Base-by-base conservation (phyloP, 2,888 invertebrate species). In the Chrysina gloriosa region DNA sequence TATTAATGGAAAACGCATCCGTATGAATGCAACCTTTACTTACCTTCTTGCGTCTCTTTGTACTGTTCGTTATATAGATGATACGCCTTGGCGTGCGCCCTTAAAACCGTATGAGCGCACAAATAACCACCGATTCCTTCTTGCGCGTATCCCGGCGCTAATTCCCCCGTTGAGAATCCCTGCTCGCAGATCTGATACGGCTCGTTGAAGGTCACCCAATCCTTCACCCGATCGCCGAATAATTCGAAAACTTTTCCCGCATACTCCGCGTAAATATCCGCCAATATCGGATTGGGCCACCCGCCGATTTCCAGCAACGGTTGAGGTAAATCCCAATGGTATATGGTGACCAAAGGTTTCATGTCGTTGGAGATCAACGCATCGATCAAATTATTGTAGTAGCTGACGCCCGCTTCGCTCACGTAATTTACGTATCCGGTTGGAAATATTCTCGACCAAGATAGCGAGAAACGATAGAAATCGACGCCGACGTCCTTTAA, bases 241-340 rank as follows among this genome's bases (percentile, higher is more conserved):
- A 64, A 70, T 69, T 68, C 70, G 66, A 80, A 82, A 3, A 86
- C 80, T 29, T 89, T 82, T 74, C 83, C 82, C 0, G 90, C 89
- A 67, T 88, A 90, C 72, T 88, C 86, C 6, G 82, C 84, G 75
- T 89, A 91, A 78, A 87, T 88, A 34, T 88, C 86, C 0, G 85
- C 86, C 52, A 89, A 84, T 7, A 85, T 70, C 79, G 84, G 9
- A 85, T 82, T 72, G 81, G 87, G 84, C 89, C 89, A 89, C 0
- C 89, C 90, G 0, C 89, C 89, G 2, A 88, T 78, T 52, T 88
- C 86, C 82, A 88, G 86, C 14, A 88, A 78, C 2, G 75, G 68
- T 74, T 88, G 86, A 0, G 90, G 90, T 67, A 89, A 82, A 76
- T 90, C 89, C 88, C 88, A 90, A 75, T 90, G 89, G 81, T 88